phyloP scores from a whole-genome alignment of 2,888 invertebrate genomes.

The Merodon equestris region DNA sequence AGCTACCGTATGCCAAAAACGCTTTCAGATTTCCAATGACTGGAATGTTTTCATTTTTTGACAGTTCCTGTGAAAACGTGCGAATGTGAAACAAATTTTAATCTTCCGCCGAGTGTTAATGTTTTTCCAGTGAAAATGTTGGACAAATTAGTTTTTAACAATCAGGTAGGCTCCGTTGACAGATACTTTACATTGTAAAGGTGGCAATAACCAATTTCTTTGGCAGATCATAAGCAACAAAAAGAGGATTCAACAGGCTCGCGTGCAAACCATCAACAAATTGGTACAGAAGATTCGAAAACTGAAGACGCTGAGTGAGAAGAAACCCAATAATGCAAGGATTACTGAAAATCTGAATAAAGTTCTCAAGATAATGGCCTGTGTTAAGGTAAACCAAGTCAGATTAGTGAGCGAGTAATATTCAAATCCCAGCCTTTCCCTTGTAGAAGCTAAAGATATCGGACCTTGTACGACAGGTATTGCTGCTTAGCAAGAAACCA shows the following conservation, averaged over 20 bases:
- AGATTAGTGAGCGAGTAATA: too few species aligned
- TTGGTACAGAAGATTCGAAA: constrained; percentile 76
- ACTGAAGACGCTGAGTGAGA: constrained; percentile 72
- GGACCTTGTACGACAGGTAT: constrained; percentile 72
- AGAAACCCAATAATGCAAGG: constrained; percentile 72
- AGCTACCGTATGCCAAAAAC: too few species aligned
- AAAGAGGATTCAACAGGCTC: constrained; percentile 73
- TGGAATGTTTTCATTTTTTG: constrained; percentile 52
- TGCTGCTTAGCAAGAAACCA: constrained; percentile 72
- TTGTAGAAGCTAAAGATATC: constrained; percentile 72
- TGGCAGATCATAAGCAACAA: constrained; percentile 75
- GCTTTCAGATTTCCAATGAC: too few species aligned
- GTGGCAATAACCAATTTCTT: constrained; percentile 4
- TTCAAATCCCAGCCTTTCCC: not conserved
- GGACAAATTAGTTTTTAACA: constrained; percentile 76
- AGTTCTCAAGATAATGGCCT: constrained; percentile 71
- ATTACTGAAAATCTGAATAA: constrained; percentile 72
- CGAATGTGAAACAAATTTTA: not conserved
- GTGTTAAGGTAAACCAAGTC: constrained; percentile 71
- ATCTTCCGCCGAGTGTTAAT: not conserved
- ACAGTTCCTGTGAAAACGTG: constrained; percentile 21
- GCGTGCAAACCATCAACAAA: constrained; percentile 74
- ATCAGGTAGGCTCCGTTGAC: constrained; percentile 72
- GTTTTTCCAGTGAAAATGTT: constrained; percentile 71
- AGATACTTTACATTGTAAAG: too few species aligned